Evolutionary conservation across 2,888 invertebrate species (phyloP).

Genomic region (Campaea margaritaria): DNA sequence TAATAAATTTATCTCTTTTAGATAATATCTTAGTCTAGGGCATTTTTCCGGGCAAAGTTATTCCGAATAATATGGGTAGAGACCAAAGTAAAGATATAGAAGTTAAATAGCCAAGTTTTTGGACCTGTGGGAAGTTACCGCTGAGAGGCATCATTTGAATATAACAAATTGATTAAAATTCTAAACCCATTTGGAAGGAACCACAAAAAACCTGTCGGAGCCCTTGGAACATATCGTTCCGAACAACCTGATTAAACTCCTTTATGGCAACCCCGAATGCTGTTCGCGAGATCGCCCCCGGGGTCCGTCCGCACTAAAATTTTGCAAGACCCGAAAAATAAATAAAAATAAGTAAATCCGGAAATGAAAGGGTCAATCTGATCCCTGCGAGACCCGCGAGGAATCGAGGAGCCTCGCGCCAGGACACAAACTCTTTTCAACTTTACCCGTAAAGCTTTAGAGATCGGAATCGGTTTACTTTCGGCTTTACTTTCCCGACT

Average conservation of each 20-base stretch:
- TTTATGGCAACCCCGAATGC: slow-evolving; percentile 7
- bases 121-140: no score
- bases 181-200: slow-evolving; percentile 5
- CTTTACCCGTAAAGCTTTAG: background rate
- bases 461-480: background rate
- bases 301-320: slow-evolving; percentile 35
- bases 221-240: slow-evolving; percentile 20
- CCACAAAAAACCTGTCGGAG: slow-evolving; percentile 3
- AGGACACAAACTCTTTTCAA: background rate
- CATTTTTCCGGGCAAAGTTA: no score
- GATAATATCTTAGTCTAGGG: no score
- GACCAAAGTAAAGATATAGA: no score
- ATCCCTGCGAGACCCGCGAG: slow-evolving; percentile 48
- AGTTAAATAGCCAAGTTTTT: no score
- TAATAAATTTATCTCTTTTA: no score
- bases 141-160: no score
- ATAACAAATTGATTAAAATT: slow-evolving; percentile 3
- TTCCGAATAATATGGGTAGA: no score
- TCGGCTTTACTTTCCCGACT: background rate
- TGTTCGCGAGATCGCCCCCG: slow-evolving; percentile 16
- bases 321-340: slow-evolving; percentile 55
- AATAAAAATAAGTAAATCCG: slow-evolving; percentile 59
- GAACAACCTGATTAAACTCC: slow-evolving; percentile 35
- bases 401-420: slow-evolving; percentile 4
- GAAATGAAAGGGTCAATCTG: slow-evolving; percentile 65